These are phyloP conservation scores for Lithosia quadra DNA, from an alignment of 2,888 invertebrate genomes.

Conservation along the genomic window DNA sequence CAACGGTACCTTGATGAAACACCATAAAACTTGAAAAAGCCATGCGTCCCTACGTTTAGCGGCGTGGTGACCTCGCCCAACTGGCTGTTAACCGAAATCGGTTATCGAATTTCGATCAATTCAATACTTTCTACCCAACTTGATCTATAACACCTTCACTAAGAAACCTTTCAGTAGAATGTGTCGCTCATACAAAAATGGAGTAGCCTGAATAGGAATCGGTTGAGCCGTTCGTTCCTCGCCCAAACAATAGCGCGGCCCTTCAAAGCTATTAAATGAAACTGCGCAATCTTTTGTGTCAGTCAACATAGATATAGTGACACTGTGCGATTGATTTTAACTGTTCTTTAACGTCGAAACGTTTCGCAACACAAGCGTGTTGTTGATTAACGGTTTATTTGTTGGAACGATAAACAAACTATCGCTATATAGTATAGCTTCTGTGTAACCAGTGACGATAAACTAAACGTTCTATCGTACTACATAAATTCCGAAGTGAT, in stretches of 20 bases:
- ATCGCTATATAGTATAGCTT: slow-evolving; percentile 3
- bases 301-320: slow-evolving; percentile 44
- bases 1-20: slow-evolving; percentile 73
- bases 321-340: slow-evolving; percentile 53
- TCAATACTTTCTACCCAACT: neutral
- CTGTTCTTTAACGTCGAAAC: slow-evolving; percentile 53
- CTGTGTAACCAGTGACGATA: slow-evolving; percentile 14
- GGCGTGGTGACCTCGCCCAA: slow-evolving; percentile 69
- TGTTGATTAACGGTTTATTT: slow-evolving; percentile 17
- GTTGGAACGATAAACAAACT: slow-evolving; percentile 16
- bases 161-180: slow-evolving; percentile 25
- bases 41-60: slow-evolving; percentile 64
- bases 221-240: slow-evolving; percentile 37
- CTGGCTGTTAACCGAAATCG: slow-evolving; percentile 62
- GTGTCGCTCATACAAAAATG: slow-evolving; percentile 41
- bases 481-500: slow-evolving; percentile 16
- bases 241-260: slow-evolving; percentile 58
- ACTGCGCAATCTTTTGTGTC: slow-evolving; percentile 63
- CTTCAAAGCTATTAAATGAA: slow-evolving; percentile 58
- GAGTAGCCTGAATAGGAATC: slow-evolving; percentile 49
- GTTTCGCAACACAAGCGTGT: slow-evolving; percentile 42
- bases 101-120: neutral
- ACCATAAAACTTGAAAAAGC: slow-evolving; percentile 71
- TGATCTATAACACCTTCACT: slow-evolving; percentile 38
- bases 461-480: slow-evolving; percentile 18